Conservation (phyloP, 2,888 invertebrate genomes). For the Eulithis testata region DNA sequence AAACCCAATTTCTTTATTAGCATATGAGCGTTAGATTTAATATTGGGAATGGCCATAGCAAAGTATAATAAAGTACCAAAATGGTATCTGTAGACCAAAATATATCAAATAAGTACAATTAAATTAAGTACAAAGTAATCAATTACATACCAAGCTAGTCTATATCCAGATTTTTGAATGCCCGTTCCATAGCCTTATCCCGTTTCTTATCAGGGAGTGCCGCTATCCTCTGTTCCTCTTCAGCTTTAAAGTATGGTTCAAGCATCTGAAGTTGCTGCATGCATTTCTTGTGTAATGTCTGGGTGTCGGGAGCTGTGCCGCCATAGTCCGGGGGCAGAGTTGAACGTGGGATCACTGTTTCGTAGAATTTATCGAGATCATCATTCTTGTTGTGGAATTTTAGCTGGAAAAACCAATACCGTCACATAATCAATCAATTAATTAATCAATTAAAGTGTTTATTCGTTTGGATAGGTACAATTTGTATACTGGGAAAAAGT, state of each 20-base stretch:
- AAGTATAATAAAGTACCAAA: no score
- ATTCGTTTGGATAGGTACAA: no score
- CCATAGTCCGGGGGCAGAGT: conserved; percentile 86
- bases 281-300: conserved; percentile 72
- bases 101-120: no score
- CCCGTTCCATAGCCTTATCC: conserved; percentile 86
- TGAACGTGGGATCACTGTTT: conserved; percentile 81
- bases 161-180: conserved; percentile 89
- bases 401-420: conserved; percentile 71
- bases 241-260: conserved; percentile 71
- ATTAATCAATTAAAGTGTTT: no score
- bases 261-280: conserved; percentile 65
- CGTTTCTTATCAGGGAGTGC: conserved; percentile 74
- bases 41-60: no score
- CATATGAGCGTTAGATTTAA: no score
- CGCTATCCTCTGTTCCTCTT: conserved; percentile 71
- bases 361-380: conserved; percentile 82
- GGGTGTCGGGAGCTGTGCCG: conserved; percentile 82
- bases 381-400: conserved; percentile 85
- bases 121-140: no score
- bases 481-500: no score
- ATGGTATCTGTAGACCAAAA: no score
- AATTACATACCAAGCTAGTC: conserved; percentile 72
- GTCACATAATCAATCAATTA: no score
- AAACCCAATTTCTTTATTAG: no score